Evolutionary conservation across 2,113 vertebrate genomes (phyloP).

Genomic region (Nycticorax nycticorax): DNA sequence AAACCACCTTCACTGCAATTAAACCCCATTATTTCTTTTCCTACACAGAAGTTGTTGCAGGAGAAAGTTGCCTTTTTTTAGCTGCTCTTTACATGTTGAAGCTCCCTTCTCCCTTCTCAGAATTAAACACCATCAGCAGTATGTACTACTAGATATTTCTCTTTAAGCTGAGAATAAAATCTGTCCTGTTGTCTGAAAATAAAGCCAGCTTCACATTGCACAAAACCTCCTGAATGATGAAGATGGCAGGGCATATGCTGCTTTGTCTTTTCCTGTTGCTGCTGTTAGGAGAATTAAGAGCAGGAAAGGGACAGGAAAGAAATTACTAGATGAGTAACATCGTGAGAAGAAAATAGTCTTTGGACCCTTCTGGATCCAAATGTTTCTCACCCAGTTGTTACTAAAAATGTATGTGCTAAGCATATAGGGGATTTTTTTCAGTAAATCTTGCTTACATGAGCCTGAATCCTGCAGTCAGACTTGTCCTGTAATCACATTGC

Average conservation of each 20-base stretch:
- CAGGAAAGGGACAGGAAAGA: neutral
- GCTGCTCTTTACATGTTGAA: neutral
- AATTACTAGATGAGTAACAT: neutral
- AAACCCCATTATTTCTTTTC: neutral
- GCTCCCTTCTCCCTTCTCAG: neutral
- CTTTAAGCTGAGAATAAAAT: neutral
- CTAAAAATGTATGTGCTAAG: neutral
- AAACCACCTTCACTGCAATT: neutral
- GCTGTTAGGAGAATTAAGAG: neutral
- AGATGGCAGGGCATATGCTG: neutral
- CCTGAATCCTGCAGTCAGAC: neutral
- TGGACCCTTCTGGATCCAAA: neutral
- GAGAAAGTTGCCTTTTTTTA: neutral
- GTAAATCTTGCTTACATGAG: neutral
- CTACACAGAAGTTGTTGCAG: neutral
- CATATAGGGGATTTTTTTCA: neutral
- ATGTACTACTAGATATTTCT: neutral
- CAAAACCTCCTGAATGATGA: neutral
- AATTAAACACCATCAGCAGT: neutral
- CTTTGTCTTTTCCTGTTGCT: neutral
- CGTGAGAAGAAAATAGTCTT: neutral
- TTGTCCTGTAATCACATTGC: neutral
- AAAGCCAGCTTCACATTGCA: neutral
- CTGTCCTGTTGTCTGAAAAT: neutral
- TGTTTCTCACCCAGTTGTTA: neutral